Base-by-base conservation (phyloP, 2,797 vertebrate species). In the Hipposideros larvatus region DNA sequence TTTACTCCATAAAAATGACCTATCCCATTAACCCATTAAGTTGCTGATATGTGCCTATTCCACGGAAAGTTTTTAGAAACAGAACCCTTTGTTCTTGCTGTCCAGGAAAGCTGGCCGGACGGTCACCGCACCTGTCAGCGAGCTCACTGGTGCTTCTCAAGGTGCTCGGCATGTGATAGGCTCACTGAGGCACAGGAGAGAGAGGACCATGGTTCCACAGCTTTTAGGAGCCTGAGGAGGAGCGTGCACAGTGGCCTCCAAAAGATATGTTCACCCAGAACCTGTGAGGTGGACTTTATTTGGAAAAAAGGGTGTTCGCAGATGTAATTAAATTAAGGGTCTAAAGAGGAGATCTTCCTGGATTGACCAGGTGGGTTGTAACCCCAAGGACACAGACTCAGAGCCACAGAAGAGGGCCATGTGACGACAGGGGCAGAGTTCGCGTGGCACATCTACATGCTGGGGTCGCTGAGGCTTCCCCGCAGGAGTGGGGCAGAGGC, bases 111-210 rank as follows among this genome's bases (percentile, higher is more conserved):
- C 7, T 1, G n/a, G 16, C 4, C 9, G 1, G 37, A 13, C 0
- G 0, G 0, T 19, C 4, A 2, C 1, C 15, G 4, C 0, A 4
- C 1, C 11, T 14, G 31, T 51, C 48, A 4, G 48, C 14, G 48
- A 51, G 48, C 14, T 51, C 48, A 51, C 48, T 13, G 48, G 14
- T 14, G 48, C 48, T 51, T 51, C 14, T 51, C 13, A 13, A 51
- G 48, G 48, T 14, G 48, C 14, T 15, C 3, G 14, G 14, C 48
- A 51, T 15, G 48, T 15, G 14, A 51, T 51, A 4, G 71, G 37
- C 24, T 22, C n/a, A 4, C 1, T 1, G 41, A 37, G 16, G 59
- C 0, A 11, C 4, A 2, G 7, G 37, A 5, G 24, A n/a, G 34
- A 0, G 0, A 2, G 73, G 4, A 26, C 15, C 8, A 5, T n/a